Evolutionary conservation across 2,113 vertebrate genomes (phyloP), one percentile per base, ranked within the genome.

Genomic region (Cephalopterus ornatus): DNA sequence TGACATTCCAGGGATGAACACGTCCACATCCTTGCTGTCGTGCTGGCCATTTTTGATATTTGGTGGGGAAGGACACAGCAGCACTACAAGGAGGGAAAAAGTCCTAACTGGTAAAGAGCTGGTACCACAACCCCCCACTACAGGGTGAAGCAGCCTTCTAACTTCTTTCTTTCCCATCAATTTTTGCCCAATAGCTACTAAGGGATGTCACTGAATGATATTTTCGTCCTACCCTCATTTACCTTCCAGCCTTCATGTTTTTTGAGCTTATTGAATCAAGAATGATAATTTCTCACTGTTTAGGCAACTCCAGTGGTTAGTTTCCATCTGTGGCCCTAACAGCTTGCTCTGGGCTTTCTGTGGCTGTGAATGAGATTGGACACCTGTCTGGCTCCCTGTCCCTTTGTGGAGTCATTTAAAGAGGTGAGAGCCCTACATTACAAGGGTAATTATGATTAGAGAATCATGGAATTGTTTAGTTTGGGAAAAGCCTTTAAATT

Each of bases 1-100:
- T 65, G 92, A 87, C 7, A 42, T 37, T 37, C 98, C 97, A 4
- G 97, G 91, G 37, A 78, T 11, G 58, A 97, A 96, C 33, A 14
- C 67, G 6, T 8, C 3, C 35, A 85, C 53, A 10, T 5, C 63
- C 44, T 37, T 35, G 30, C 47, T 93, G 8, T 89, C 37, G 2
- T 75, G 77, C 5, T 77, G 76, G 27, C 95, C 95, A 0, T 97
- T 93, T 19, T 67, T 87, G 73, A 97, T 97, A 1, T 2, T 68
- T 18, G 96, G 96, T 87, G 96, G 96, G 44, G 95, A 17, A 56
- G 93, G 94, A 52, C 96, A 97, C 9, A 1, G 27, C 1, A 7
- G 66, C 95, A 95, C 96, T 97, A 58, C 21, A 56, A 50, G 52
- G 52, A 89, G 47, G 13, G 35, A 4, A 23, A 16, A 59, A 17